Percentiles rank a stretch among this genome's conserved stretches.
phyloP scores from a whole-genome alignment of 2,797 vertebrate genomes.

The Sebastes melanostomus region DNA sequence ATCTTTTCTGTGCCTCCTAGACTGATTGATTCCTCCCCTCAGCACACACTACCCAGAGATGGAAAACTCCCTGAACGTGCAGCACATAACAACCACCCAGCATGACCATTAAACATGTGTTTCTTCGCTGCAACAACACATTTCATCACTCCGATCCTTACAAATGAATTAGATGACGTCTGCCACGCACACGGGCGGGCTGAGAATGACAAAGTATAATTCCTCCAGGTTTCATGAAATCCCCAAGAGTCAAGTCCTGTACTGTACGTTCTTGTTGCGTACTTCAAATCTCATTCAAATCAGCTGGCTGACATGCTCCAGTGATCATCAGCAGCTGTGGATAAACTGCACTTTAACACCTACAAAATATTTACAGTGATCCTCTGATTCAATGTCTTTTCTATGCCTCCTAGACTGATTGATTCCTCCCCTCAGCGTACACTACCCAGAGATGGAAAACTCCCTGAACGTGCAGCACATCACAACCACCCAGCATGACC shows the following conservation, averaged over 20 bases:
- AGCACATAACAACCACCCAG: conserved; percentile 19
- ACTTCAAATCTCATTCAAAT: conserved; percentile 1
- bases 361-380: neutral
- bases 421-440: neutral
- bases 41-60: neutral
- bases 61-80: conserved; percentile 4
- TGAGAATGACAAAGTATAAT: neutral
- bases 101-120: neutral
- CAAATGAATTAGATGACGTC: neutral
- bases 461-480: conserved; percentile 18
- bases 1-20: neutral
- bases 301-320: neutral
- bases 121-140: neutral
- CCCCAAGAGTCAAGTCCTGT: neutral
- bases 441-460: neutral
- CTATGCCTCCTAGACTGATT: neutral
- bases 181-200: neutral
- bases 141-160: neutral
- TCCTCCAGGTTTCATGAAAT: neutral
- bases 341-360: too few relatives aligned
- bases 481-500: neutral
- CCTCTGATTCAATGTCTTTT: neutral
- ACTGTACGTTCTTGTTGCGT: neutral
- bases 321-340: neutral
- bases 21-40: neutral